Evolutionary conservation across 2,888 invertebrate species (phyloP).

Genomic region (Hydroisotoma schaefferi): DNA sequence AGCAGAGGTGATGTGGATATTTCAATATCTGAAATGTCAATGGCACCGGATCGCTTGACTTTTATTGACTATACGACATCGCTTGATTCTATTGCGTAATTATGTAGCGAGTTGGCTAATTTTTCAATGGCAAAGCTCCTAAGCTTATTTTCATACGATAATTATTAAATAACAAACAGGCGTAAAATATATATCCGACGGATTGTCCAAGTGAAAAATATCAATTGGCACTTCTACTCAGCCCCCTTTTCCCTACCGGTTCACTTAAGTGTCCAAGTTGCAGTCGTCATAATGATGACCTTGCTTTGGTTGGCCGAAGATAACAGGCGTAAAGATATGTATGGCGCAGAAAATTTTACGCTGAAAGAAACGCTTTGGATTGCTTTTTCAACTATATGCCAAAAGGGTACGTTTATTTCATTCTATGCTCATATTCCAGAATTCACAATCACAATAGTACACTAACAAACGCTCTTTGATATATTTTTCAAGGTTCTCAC

Average conservation of each 20-base stretch:
- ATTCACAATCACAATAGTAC: no score
- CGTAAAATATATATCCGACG: conserved; percentile 18
- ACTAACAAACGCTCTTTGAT: background rate
- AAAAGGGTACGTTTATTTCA: conserved; percentile 1
- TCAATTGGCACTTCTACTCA: conserved; percentile 28
- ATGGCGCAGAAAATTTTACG: background rate
- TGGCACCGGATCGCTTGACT: conserved; percentile 20
- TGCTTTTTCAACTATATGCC: conserved; percentile 4
- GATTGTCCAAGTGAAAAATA: conserved; percentile 8
- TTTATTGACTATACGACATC: conserved; percentile 20
- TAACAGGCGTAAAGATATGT: background rate
- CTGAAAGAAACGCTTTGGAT: conserved; percentile 1
- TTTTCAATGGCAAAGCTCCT: no score
- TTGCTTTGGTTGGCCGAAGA: background rate
- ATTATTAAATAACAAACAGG: conserved; percentile 2
- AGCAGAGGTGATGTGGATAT: conserved; percentile 20
- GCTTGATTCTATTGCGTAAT: conserved; percentile 13
- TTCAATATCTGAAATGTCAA: conserved; percentile 18
- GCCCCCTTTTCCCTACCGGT: conserved; percentile 20
- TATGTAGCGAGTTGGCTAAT: no score
- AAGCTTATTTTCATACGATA: background rate
- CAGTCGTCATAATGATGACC: background rate
- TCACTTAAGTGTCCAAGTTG: conserved; percentile 6
- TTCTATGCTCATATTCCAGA: background rate
- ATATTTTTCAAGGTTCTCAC: conserved; percentile 13